Conservation (phyloP, 2,797 vertebrate genomes). For the Sebastes flavidus region DNA sequence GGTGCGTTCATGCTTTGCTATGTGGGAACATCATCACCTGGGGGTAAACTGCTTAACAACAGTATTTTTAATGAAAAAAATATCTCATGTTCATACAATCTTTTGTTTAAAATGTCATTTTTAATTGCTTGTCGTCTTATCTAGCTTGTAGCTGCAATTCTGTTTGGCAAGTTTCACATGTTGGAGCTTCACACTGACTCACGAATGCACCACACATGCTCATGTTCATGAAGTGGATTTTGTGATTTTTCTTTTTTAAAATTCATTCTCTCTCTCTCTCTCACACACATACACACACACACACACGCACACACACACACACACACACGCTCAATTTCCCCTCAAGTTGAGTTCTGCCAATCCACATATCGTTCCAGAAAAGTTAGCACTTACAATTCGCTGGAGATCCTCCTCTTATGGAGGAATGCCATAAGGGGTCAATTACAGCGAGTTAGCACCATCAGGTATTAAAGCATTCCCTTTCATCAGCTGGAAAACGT, state of each 20-base stretch:
- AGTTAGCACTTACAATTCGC: slow-evolving; percentile 30
- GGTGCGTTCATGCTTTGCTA: not conserved
- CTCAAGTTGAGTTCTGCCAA: slow-evolving; percentile 11
- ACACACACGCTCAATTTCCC: not conserved
- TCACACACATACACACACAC: not conserved
- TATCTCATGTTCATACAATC: not conserved
- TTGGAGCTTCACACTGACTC: not conserved
- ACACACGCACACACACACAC: not conserved
- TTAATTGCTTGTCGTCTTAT: not conserved
- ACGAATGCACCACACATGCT: not conserved
- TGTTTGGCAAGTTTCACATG: not conserved
- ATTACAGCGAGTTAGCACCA: slow-evolving; percentile 63
- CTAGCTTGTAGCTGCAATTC: not conserved
- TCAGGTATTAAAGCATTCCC: slow-evolving; percentile 70
- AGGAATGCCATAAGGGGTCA: slow-evolving; percentile 61
- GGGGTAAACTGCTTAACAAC: not conserved
- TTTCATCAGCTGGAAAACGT: slow-evolving; percentile 60
- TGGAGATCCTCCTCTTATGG: slow-evolving; percentile 42
- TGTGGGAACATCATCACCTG: not conserved
- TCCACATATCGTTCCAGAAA: slow-evolving; percentile 27
- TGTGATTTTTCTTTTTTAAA: no score
- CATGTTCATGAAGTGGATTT: not conserved
- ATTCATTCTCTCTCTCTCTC: not conserved
- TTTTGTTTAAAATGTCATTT: not conserved
- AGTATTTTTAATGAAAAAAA: not conserved